Evolutionary conservation across 2,888 invertebrate species (phyloP).

Genomic region (Perizoma affinitatum): DNA sequence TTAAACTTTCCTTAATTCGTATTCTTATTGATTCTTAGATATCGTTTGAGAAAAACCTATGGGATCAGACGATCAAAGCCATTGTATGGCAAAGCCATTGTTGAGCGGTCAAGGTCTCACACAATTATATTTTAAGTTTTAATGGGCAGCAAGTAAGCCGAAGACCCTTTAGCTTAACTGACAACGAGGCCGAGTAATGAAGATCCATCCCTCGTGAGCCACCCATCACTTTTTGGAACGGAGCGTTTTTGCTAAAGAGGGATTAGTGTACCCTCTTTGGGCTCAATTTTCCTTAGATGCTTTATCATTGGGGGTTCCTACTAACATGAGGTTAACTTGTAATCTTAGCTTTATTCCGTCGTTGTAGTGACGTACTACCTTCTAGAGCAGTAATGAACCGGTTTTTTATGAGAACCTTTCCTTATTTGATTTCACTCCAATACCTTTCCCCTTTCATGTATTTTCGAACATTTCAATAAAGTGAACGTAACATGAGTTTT

Average conservation of each 20-base stretch:
- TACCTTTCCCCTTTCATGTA: constrained; percentile 25
- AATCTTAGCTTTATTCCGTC: constrained; percentile 83
- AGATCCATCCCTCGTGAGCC: constrained; percentile 79
- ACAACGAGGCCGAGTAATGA: constrained; percentile 81
- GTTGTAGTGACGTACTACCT: constrained; percentile 77
- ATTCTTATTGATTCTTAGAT: too few species aligned
- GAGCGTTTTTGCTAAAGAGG: constrained; percentile 84
- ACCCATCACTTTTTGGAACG: constrained; percentile 83
- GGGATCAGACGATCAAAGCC: neutral
- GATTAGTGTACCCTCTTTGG: constrained; percentile 81
- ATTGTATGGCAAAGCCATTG: neutral
- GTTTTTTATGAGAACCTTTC: constrained; percentile 69
- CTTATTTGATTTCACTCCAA: constrained; percentile 59
- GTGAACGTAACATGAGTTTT: constrained; percentile 21
- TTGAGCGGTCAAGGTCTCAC: constrained; percentile 12
- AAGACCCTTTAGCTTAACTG: constrained; percentile 78
- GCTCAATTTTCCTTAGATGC: constrained; percentile 81
- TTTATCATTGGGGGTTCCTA: constrained; percentile 82
- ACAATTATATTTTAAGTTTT: constrained; percentile 66
- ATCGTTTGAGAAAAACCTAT: too few species aligned
- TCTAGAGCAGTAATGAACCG: constrained; percentile 73
- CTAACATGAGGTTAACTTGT: constrained; percentile 84
- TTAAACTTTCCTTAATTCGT: too few species aligned
- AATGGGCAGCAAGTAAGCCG: constrained; percentile 75
- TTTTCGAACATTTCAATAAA: constrained; percentile 32